phyloP scores from a whole-genome alignment of 1,140 invertebrate species.

The Drosophila serrata region DNA sequence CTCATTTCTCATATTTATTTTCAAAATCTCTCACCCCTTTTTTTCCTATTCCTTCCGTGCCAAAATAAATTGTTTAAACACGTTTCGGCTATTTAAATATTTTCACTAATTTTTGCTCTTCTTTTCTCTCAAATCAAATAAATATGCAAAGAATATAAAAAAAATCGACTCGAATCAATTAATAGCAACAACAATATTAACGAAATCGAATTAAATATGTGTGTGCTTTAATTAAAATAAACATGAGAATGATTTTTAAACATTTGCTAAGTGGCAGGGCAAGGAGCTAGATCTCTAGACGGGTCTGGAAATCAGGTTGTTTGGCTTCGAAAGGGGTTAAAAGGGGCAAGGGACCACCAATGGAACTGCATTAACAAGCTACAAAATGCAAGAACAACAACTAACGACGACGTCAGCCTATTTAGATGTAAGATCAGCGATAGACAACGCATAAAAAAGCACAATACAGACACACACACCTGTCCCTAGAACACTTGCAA shows the following conservation, averaged over 20 bases:
- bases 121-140: slow-evolving; percentile 42
- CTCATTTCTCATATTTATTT: slow-evolving; percentile 3
- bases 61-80: slow-evolving; percentile 62
- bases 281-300: slow-evolving; percentile 9
- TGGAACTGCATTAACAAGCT: slow-evolving; percentile 56
- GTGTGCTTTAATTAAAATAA: slow-evolving; percentile 76
- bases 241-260: slow-evolving; percentile 75
- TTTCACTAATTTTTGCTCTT: slow-evolving; percentile 61
- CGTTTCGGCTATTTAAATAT: slow-evolving; percentile 80
- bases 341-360: slow-evolving; percentile 31
- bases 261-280: slow-evolving; percentile 49
- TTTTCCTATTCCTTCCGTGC: not conserved
- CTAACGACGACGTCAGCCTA: slow-evolving; percentile 50
- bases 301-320: slow-evolving; percentile 40
- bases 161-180: slow-evolving; percentile 56
- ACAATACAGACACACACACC: slow-evolving; percentile 58
- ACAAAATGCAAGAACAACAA: slow-evolving; percentile 3
- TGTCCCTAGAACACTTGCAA: slow-evolving; percentile 40
- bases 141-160: slow-evolving; percentile 34
- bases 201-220: slow-evolving; percentile 52
- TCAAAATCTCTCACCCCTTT: slow-evolving; percentile 6
- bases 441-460: slow-evolving; percentile 65
- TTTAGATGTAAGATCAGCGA: slow-evolving; percentile 77
- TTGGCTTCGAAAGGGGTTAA: not conserved
- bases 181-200: slow-evolving; percentile 38